These are phyloP conservation scores for Icerya purchasi DNA, from an alignment of 2,888 invertebrate genomes.

Conservation along the genomic window DNA sequence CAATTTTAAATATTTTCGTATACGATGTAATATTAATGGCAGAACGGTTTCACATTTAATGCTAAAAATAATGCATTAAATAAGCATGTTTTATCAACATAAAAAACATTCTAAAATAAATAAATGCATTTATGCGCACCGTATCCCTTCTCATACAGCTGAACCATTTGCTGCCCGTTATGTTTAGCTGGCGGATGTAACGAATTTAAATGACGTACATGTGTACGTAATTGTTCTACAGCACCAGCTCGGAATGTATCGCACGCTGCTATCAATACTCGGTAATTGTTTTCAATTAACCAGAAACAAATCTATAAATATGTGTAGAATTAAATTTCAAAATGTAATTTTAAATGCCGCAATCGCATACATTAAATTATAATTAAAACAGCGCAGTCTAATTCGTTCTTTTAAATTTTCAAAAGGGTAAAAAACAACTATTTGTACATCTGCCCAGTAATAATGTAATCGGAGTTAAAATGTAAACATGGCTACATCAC, in stretches of 20 bases:
- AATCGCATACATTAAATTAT: not conserved
- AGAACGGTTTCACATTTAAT: not conserved
- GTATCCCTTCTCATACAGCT: constrained; percentile 94
- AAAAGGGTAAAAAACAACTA: no score
- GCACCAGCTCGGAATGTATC: constrained; percentile 99
- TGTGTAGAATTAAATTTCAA: no score
- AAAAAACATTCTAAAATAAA: not conserved
- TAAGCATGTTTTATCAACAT: not conserved
- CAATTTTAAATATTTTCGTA: no score
- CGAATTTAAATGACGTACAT: constrained; percentile 76
- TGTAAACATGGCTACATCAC: no score
- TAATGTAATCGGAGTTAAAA: no score
- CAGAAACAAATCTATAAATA: constrained; percentile 70
- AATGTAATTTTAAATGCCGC: no score
- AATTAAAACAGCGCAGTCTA: not conserved
- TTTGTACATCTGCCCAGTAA: no score
- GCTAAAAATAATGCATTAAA: not conserved
- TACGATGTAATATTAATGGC: not conserved
- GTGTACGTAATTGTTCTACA: constrained; percentile 92
- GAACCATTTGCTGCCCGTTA: constrained; percentile 55
- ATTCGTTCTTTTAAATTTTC: no score
- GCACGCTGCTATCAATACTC: constrained; percentile 92
- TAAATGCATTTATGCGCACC: constrained; percentile 26
- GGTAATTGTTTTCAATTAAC: constrained; percentile 90
- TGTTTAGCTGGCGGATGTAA: constrained; percentile 65